Conservation (phyloP, 2,113 vertebrate genomes). For the Myotis yumanensis region DNA sequence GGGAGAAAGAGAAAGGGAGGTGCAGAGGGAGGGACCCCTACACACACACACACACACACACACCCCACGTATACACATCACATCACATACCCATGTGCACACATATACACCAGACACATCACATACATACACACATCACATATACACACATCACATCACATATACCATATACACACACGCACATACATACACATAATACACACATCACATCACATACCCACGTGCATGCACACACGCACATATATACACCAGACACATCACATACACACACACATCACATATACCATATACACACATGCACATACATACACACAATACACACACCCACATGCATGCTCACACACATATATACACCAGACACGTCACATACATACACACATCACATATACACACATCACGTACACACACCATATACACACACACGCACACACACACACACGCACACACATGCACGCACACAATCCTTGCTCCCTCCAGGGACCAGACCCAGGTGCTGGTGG, state of each 20-base stretch:
- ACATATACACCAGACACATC: too few relatives aligned
- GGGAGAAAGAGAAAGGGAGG: neutral
- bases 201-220: neutral
- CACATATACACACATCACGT: too few relatives aligned
- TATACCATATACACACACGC: neutral
- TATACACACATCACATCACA: rapidly evolving
- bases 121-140: too few relatives aligned
- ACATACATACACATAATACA: too few relatives aligned
- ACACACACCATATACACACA: neutral
- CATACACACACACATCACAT: rapidly evolving
- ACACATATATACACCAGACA: too few relatives aligned
- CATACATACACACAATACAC: too few relatives aligned
- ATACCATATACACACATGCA: rapidly evolving
- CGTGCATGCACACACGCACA: too few relatives aligned
- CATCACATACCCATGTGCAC: neutral
- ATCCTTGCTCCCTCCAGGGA: neutral
- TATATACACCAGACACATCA: neutral
- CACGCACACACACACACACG: too few relatives aligned
- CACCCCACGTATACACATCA: rapidly evolving
- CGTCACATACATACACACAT: too few relatives aligned
- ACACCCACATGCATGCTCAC: too few relatives aligned
- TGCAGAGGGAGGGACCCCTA: neutral
- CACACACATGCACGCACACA: neutral
- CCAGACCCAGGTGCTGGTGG: neutral
- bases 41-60: neutral